Evolutionary conservation across 2,797 vertebrate genomes (phyloP).

Genomic region (Arctocebus calabarensis): DNA sequence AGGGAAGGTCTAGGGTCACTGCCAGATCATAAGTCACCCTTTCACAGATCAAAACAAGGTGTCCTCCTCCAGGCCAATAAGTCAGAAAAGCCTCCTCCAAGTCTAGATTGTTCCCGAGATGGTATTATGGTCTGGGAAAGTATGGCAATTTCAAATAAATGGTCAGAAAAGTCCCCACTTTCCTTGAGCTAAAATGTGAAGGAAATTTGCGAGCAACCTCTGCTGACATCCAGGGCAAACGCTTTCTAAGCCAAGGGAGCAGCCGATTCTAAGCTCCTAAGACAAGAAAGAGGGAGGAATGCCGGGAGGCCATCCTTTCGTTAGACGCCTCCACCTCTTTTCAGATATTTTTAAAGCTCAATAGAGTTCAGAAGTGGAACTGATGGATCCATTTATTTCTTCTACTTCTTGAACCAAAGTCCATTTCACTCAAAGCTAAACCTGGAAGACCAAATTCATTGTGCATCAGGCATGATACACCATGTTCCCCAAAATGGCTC

Average conservation of each 20-base stretch:
- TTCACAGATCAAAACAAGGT: not conserved
- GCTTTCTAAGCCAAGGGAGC: not conserved
- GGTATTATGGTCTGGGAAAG: not conserved
- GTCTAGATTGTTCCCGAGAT: not conserved
- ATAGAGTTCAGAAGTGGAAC: not conserved
- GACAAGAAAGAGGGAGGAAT: not conserved
- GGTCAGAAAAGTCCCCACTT: not conserved
- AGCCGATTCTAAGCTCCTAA: not conserved
- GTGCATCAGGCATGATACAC: not conserved
- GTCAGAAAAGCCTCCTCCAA: not conserved
- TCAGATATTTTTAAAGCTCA: conserved; percentile 32
- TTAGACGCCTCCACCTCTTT: not conserved
- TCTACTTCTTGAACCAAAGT: conserved; percentile 17
- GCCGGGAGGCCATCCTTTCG: not conserved
- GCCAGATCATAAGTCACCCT: not conserved
- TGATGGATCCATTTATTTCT: not conserved
- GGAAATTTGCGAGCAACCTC: not conserved
- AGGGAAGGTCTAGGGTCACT: not conserved
- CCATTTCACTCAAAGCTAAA: not conserved
- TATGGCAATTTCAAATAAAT: not conserved
- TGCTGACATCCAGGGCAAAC: not conserved
- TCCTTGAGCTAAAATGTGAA: not conserved
- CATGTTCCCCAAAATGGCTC: not conserved
- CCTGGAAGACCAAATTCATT: not conserved
- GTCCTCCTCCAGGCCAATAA: not conserved